phyloP scores from a whole-genome alignment of 2,888 invertebrate species.

The Microchrysa polita region DNA sequence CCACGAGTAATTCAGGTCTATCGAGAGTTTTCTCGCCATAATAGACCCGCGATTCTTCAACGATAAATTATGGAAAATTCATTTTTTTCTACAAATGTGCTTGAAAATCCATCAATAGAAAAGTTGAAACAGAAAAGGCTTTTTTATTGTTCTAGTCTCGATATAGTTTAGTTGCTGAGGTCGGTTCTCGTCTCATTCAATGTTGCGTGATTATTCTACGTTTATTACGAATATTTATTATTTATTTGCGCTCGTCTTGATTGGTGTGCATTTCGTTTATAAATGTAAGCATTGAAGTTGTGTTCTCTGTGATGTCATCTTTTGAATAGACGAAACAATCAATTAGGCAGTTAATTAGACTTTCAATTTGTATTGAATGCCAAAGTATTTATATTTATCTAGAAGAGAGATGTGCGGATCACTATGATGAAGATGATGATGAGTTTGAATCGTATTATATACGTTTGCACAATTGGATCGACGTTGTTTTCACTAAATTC shows the following conservation, averaged over 20 bases:
- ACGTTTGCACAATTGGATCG: not conserved
- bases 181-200: slow-evolving; percentile 3
- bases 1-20: not conserved
- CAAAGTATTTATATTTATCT: slow-evolving; percentile 20
- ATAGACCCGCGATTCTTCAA: not conserved
- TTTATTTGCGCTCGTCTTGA: slow-evolving; percentile 15
- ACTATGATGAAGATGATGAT: slow-evolving; percentile 10
- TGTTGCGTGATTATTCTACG: not conserved
- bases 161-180: slow-evolving; percentile 4
- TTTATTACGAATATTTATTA: too few species aligned
- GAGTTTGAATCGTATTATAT: not conserved
- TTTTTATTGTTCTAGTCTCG: not conserved
- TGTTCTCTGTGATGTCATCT: slow-evolving; percentile 38
- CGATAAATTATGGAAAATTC: slow-evolving; percentile 5
- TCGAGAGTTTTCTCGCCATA: not conserved
- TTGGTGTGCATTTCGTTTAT: slow-evolving; percentile 2
- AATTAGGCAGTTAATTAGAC: slow-evolving; percentile 37
- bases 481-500: slow-evolving; percentile 19
- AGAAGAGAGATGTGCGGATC: not conserved
- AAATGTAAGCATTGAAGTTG: not conserved
- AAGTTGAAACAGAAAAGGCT: too few species aligned
- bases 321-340: slow-evolving; percentile 37
- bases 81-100: not conserved
- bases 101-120: too few species aligned
- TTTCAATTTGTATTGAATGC: slow-evolving; percentile 37